Evolutionary conservation across 2,113 vertebrate species (phyloP).

Genomic region (Ochotona curzoniae): DNA sequence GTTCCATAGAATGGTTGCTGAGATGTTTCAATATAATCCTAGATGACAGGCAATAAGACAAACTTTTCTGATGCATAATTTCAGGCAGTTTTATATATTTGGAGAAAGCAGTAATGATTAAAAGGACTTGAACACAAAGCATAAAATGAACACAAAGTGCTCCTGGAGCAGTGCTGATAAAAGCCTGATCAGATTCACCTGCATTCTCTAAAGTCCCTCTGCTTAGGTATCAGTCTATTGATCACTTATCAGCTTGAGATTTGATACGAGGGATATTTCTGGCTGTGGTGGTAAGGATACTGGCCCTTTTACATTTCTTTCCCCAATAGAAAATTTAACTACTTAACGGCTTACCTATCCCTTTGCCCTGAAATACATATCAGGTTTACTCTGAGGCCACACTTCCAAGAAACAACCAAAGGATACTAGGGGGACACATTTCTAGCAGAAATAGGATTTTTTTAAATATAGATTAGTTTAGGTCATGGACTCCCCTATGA

Average conservation of each 20-base stretch:
- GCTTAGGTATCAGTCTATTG: neutral
- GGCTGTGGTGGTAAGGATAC: neutral
- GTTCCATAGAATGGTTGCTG: neutral
- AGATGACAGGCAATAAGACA: neutral
- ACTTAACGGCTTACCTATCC: neutral
- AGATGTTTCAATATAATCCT: neutral
- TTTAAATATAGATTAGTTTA: neutral
- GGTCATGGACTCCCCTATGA: neutral
- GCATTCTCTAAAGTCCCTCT: neutral
- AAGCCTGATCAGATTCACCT: neutral
- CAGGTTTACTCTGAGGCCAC: neutral
- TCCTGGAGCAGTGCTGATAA: neutral
- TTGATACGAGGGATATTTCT: neutral
- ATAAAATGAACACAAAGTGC: neutral
- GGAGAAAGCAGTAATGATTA: neutral
- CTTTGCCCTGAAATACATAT: neutral
- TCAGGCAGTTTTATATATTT: neutral
- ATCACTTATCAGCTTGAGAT: neutral
- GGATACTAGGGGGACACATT: neutral
- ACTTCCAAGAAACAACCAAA: neutral
- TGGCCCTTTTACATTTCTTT: neutral
- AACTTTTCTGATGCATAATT: neutral
- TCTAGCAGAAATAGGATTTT: neutral
- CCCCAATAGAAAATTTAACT: neutral
- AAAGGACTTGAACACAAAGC: neutral